Percentiles rank a stretch among this genome's conserved stretches.
Conservation (phyloP, 2,113 vertebrate genomes). For the Hippocampus comes region DNA sequence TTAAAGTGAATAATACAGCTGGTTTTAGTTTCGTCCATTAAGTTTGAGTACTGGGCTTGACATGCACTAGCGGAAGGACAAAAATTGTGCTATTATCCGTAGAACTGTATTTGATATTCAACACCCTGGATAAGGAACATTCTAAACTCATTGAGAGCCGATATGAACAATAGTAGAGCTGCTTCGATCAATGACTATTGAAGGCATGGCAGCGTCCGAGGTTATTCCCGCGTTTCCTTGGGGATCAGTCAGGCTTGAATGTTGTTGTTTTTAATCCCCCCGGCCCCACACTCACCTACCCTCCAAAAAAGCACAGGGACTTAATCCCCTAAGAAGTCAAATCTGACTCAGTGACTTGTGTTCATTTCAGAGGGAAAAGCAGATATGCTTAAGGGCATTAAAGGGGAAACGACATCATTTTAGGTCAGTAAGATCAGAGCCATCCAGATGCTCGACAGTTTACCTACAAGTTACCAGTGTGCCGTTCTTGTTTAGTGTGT, state of each 20-base stretch:
- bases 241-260: conserved; percentile 11
- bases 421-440: conserved; percentile 48
- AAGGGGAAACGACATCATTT: conserved; percentile 35
- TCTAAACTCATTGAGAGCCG: background rate
- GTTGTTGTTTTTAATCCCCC: conserved; percentile 35
- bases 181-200: background rate
- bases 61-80: background rate
- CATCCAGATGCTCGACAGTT: conserved; percentile 36
- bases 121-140: no score
- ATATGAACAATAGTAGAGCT: background rate
- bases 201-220: background rate
- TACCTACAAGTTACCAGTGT: conserved; percentile 22
- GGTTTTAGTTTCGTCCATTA: background rate
- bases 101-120: background rate
- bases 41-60: background rate
- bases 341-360: conserved; percentile 48
- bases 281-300: conserved; percentile 13
- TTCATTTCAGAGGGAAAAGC: conserved; percentile 43
- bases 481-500: conserved; percentile 8
- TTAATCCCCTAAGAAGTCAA: conserved; percentile 53
- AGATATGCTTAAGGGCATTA: conserved; percentile 41
- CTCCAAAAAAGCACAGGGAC: conserved; percentile 45
- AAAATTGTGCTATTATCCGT: background rate
- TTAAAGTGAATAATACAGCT: background rate
- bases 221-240: conserved; percentile 13